A percentile compares a stretch with the other conserved stretches of the same genome.
These are phyloP conservation scores for Buteo buteo DNA, from an alignment of 2,113 vertebrate genomes.

Conservation along the genomic window DNA sequence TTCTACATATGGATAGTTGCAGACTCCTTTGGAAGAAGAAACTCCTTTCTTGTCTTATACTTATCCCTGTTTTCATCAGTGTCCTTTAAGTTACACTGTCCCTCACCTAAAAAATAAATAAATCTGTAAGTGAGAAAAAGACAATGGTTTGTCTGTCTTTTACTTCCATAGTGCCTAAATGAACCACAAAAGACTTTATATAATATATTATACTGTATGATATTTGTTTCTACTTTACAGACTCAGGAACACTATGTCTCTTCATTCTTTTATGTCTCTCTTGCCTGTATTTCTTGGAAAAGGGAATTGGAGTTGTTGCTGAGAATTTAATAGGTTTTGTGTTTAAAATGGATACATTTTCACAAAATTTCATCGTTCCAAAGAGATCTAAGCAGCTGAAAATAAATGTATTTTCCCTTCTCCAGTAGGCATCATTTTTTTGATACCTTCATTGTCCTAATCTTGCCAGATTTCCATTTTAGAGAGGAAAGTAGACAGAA, in stretches of 20 bases:
- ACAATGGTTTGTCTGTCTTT: slow-evolving; percentile 8
- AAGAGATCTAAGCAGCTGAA: not conserved
- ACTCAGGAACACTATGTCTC: slow-evolving; percentile 2
- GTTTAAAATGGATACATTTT: slow-evolving; percentile 1
- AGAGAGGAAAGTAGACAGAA: not conserved
- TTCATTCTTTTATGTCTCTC: slow-evolving; percentile 13
- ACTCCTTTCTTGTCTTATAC: not conserved
- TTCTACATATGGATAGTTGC: not conserved
- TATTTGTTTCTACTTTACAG: slow-evolving; percentile 37
- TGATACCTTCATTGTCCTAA: not conserved
- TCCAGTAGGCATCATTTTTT: not conserved
- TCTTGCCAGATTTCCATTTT: not conserved
- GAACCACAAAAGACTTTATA: not conserved
- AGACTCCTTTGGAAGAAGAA: not conserved
- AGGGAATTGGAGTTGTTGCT: not conserved
- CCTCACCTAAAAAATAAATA: not conserved
- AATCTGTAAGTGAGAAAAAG: not conserved
- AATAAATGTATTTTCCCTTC: not conserved
- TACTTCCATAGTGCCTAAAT: not conserved
- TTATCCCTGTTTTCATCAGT: not conserved
- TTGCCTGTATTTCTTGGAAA: slow-evolving; percentile 43
- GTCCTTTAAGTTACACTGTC: not conserved
- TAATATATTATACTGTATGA: not conserved
- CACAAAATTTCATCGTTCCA: not conserved
- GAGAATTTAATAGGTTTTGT: not conserved